Conservation (phyloP, 2,888 invertebrate species). For the Lacanobia oleracea region DNA sequence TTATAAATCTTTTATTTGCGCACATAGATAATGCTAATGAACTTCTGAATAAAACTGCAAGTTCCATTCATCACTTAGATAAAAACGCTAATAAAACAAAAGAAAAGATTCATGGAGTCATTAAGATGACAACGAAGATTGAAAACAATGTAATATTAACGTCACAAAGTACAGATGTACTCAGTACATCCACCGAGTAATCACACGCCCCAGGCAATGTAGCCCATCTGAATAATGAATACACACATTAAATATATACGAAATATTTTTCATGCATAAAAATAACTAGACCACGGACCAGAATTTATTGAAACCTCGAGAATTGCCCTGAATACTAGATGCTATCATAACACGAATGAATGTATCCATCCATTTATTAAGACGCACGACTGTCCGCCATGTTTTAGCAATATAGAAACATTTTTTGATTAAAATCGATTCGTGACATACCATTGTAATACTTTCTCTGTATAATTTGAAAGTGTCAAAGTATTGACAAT, state of each 20-base stretch:
- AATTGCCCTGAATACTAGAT: constrained; percentile 68
- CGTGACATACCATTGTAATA: constrained; percentile 70
- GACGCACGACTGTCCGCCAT: constrained; percentile 62
- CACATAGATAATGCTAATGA: too few species aligned
- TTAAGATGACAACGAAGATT: constrained; percentile 51
- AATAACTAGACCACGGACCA: constrained; percentile 49
- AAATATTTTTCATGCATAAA: constrained; percentile 50
- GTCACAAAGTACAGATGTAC: constrained; percentile 35
- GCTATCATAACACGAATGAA: constrained; percentile 64
- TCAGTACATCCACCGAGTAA: constrained; percentile 25
- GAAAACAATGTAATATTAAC: constrained; percentile 51
- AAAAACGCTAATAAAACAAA: constrained; percentile 15
- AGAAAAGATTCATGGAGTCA: constrained; percentile 32
- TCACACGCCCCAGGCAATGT: constrained; percentile 32
- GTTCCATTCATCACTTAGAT: constrained; percentile 29
- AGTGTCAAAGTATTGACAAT: constrained; percentile 68
- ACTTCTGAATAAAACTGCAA: constrained; percentile 23
- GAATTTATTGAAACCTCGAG: constrained; percentile 67
- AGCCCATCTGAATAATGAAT: constrained; percentile 37
- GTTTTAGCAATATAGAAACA: constrained; percentile 54
- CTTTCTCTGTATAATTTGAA: constrained; percentile 69
- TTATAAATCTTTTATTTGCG: not conserved
- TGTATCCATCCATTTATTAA: constrained; percentile 56
- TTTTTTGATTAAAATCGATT: constrained; percentile 68
- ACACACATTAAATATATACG: constrained; percentile 33